Percentiles rank a stretch among this genome's conserved stretches.
Evolutionary conservation across 1,140 invertebrate genomes (phyloP).

Genomic region (Centruroides sculpturatus): DNA sequence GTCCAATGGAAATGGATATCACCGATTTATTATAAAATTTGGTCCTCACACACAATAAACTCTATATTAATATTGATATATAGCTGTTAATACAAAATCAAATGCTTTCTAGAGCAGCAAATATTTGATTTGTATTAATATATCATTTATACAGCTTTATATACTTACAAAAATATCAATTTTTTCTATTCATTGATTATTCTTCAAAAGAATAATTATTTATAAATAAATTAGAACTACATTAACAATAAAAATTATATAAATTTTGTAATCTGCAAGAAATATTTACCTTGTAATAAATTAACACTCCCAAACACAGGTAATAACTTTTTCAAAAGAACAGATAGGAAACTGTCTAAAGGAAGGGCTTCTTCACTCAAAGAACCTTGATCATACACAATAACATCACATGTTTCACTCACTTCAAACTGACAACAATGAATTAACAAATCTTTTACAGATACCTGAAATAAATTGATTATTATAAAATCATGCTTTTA

Average conservation of each 20-base stretch:
- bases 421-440: constrained; percentile 34
- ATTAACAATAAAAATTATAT: not conserved
- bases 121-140: too few species aligned
- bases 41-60: too few species aligned
- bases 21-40: too few species aligned
- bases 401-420: constrained; percentile 31
- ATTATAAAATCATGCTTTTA: not conserved
- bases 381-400: constrained; percentile 41
- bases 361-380: constrained; percentile 27
- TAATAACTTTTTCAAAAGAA: constrained; percentile 35
- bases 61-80: too few species aligned
- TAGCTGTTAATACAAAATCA: too few species aligned
- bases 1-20: too few species aligned
- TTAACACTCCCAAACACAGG: constrained; percentile 33
- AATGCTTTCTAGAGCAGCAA: too few species aligned
- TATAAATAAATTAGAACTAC: too few species aligned
- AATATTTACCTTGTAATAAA: constrained; percentile 33
- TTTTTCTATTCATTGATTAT: too few species aligned
- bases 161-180: too few species aligned
- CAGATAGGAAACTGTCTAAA: constrained; percentile 35
- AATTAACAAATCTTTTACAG: constrained; percentile 34
- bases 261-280: not conserved
- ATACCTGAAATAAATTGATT: constrained; percentile 26
- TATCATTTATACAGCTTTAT: too few species aligned
- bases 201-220: too few species aligned